Evolutionary conservation across 2,888 invertebrate genomes (phyloP), one percentile per base, ranked within the genome.

Genomic region (Artemia sp.): DNA sequence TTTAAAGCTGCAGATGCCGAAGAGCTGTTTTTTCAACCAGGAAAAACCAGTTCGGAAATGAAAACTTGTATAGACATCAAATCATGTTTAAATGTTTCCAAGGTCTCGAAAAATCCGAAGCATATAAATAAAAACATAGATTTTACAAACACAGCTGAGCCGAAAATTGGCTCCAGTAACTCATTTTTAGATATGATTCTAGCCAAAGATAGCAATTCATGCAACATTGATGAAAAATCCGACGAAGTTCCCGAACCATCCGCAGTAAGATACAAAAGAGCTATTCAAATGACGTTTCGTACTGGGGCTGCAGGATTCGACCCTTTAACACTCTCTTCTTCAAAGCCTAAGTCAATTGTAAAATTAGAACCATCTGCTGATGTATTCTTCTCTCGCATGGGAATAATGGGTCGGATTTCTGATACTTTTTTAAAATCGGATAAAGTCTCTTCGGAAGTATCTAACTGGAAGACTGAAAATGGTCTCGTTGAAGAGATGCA

Each of bases 251-350:
- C n/a, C 1, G 64, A 58, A 24, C 10, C 64, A 9, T 58, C 64
- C 10, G 64, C 11, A 58, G 24, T 8, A 19, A n/a, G 64, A 24
- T 58, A 58, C 11, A 58, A 24, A n/a, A 58, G 12, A 58, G 24
- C 14, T 9, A 58, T 58, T 58, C 64, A n/a, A 58, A 58, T 58
- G 14, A 58, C 64, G 64, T 58, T 58, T 10, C 64, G 64, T 19
- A 58, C 64, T 2, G 64, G 64, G n/a, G 10, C 64, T 24, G 24
- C 64, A 19, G 64, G 8, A 8, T n/a, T 58, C 2, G 10, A 8
- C 64, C 64, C 64, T 24, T 10, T 8, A 19, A 2, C 14, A 8
- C n/a, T 24, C 8, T 9, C 64, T 24, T 19, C 64, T 19, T n/a
- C 9, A 24, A 58, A 58, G 9, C 8, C 14, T n/a, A 24, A 10